These are phyloP conservation scores for Ophioninae sp. DNA, from an alignment of 2,888 invertebrate genomes.

Conservation along the genomic window DNA sequence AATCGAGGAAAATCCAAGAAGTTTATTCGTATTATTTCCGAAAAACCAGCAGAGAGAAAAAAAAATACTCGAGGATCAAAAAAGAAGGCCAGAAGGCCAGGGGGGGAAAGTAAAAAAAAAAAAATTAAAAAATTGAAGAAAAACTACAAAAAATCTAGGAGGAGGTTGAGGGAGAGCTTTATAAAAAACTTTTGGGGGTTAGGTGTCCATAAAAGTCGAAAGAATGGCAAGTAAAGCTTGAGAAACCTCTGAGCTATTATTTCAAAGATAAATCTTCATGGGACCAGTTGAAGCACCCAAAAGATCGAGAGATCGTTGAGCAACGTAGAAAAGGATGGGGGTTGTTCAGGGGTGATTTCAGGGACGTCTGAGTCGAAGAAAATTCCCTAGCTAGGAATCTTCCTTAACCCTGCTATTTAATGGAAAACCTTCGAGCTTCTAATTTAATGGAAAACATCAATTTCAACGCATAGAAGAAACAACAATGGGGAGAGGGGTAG, in stretches of 20 bases:
- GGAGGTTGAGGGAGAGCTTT: constrained; percentile 18
- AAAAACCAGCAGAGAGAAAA: background rate
- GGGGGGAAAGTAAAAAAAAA: constrained; percentile 3
- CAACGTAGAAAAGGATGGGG: constrained; percentile 1
- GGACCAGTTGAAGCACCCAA: constrained; percentile 27
- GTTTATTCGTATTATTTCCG: constrained; percentile 14
- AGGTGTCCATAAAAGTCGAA: constrained; percentile 52
- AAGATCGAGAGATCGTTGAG: constrained; percentile 21
- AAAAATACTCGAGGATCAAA: background rate
- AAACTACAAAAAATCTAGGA: background rate
- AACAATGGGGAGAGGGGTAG: background rate
- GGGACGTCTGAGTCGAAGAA: background rate
- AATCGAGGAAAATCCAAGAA: constrained; percentile 1
- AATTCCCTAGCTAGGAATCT: background rate
- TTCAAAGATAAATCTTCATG: constrained; percentile 60
- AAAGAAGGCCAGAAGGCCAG: background rate
- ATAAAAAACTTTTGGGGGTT: constrained; percentile 38
- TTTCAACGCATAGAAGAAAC: constrained; percentile 37
- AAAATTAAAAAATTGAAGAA: constrained; percentile 3
- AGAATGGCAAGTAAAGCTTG: constrained; percentile 25
- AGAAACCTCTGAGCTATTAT: constrained; percentile 44
- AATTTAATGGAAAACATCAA: constrained; percentile 51
- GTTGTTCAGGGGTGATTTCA: background rate
- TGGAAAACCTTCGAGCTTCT: constrained; percentile 27
- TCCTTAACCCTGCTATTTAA: background rate